Percentiles rank a stretch among this genome's conserved stretches.
Evolutionary conservation across 2,113 vertebrate species (phyloP).

Genomic region (Spermophilus dauricus): DNA sequence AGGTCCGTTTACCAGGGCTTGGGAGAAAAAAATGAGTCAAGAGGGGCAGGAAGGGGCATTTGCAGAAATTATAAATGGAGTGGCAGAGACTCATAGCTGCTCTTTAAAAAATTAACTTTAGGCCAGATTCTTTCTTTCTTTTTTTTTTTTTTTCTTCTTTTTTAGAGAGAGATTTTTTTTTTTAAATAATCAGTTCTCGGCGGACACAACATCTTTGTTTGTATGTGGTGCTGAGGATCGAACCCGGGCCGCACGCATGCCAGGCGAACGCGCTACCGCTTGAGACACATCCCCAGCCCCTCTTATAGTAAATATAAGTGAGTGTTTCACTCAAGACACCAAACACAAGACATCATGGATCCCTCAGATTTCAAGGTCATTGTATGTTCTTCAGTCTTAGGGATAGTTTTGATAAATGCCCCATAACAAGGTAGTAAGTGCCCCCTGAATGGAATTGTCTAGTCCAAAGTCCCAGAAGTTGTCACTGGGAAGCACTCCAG

Average conservation of each 20-base stretch:
- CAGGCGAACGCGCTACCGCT: too few relatives aligned
- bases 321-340: neutral
- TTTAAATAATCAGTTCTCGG: too few relatives aligned
- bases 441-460: neutral
- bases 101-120: constrained; percentile 36
- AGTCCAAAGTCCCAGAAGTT: neutral
- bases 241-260: too few relatives aligned
- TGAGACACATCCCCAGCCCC: too few relatives aligned
- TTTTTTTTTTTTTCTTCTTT: too few relatives aligned
- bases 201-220: too few relatives aligned
- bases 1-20: neutral
- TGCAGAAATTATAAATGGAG: neutral
- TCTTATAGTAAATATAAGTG: neutral
- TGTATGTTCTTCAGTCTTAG: neutral
- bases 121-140: neutral
- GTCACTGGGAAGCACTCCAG: neutral
- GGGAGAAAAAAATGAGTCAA: neutral
- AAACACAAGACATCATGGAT: neutral
- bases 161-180: too few relatives aligned
- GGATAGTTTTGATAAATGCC: neutral
- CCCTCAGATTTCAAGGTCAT: neutral
- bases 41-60: neutral
- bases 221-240: too few relatives aligned
- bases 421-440: neutral
- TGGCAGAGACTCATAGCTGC: neutral